Percentiles rank a stretch among this genome's conserved stretches.
These are phyloP conservation scores for Pelmatolapia mariae DNA, from an alignment of 2,113 vertebrate species.

Conservation along the genomic window DNA sequence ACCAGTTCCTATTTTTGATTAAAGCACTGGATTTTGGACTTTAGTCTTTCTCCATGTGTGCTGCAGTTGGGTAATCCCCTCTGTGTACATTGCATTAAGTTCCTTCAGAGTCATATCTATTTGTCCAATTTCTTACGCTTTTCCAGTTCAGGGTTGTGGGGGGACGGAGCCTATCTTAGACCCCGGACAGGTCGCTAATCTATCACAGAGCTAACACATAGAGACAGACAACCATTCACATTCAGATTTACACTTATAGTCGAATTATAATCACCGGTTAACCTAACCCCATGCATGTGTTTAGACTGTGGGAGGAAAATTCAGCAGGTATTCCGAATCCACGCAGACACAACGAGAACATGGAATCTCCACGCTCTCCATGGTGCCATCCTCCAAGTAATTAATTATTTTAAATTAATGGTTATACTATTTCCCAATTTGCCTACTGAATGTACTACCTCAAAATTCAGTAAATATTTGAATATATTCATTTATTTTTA, in stretches of 20 bases:
- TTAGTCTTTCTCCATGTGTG: neutral
- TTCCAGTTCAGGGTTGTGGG: neutral
- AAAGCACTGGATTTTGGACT: neutral
- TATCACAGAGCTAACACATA: neutral
- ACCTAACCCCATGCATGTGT: neutral
- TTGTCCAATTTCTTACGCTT: neutral
- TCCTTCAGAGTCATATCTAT: neutral
- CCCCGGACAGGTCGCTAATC: neutral
- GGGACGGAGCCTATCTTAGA: neutral
- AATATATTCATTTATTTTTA: neutral
- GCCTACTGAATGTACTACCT: neutral
- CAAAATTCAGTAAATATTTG: neutral
- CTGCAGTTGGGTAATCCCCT: neutral
- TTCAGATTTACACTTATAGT: neutral
- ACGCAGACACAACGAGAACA: neutral
- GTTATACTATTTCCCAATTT: neutral
- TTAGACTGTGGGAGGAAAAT: neutral
- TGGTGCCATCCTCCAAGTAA: neutral
- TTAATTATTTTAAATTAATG: neutral
- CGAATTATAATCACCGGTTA: rapidly evolving
- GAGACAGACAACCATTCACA: neutral
- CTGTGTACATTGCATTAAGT: neutral
- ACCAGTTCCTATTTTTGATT: neutral
- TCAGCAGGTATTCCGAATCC: neutral
- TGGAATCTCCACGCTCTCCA: neutral